Evolutionary conservation across 2,797 vertebrate genomes (phyloP).

Genomic region (Atherinosoma microstoma): DNA sequence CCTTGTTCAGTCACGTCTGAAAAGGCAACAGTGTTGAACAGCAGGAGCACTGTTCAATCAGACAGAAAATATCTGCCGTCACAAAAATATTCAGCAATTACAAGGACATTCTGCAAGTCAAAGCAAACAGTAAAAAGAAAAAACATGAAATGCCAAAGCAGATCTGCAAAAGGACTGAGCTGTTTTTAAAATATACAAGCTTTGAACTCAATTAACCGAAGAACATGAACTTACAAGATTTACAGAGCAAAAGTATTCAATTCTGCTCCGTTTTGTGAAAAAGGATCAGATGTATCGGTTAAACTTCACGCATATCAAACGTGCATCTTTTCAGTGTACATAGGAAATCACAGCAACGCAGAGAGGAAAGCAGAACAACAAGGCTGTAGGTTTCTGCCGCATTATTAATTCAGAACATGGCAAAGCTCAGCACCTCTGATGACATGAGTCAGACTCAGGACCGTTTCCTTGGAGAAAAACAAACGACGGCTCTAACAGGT

Average conservation of each 20-base stretch:
- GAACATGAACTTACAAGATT: not conserved
- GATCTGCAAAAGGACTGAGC: not conserved
- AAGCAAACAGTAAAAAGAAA: not conserved
- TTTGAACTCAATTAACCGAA: not conserved
- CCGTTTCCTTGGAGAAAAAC: not conserved
- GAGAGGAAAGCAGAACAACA: not conserved
- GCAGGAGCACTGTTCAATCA: not conserved
- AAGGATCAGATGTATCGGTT: not conserved
- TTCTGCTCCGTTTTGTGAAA: not conserved
- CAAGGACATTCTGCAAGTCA: not conserved
- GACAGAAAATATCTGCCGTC: not conserved
- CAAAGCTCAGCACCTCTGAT: not conserved
- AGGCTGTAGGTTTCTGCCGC: not conserved
- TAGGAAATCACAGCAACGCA: not conserved
- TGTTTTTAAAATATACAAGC: not conserved
- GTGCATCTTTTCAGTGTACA: not conserved
- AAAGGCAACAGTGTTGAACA: not conserved
- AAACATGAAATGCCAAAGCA: not conserved
- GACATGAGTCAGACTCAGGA: slow-evolving; percentile 1
- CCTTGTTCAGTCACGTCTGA: not conserved
- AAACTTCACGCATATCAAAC: not conserved
- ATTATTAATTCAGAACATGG: not conserved
- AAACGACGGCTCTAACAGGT: not conserved
- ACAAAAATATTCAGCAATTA: not conserved
- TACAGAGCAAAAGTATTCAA: not conserved